phyloP scores from a whole-genome alignment of 2,113 vertebrate genomes.

The Telmatochromis sp. region DNA sequence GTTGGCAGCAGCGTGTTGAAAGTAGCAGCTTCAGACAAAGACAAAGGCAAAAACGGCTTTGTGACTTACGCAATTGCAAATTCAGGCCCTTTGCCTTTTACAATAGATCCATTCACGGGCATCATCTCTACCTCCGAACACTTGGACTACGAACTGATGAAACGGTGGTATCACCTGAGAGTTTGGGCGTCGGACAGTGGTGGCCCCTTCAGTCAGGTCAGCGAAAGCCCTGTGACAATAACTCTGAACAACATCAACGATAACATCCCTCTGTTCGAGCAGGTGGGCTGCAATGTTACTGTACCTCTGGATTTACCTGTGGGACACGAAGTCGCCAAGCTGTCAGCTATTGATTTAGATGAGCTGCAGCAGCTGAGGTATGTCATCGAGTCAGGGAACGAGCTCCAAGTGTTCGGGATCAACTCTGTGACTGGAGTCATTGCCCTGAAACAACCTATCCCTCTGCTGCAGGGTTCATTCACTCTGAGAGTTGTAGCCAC shows the following conservation, averaged over 20 bases:
- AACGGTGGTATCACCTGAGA: conserved; percentile 81
- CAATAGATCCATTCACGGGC: conserved; percentile 83
- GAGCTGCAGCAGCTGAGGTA: conserved; percentile 88
- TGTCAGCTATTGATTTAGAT: conserved; percentile 89
- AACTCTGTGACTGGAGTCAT: conserved; percentile 80
- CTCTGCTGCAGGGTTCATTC: conserved; percentile 62
- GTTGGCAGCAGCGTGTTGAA: conserved; percentile 82
- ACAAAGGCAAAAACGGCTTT: conserved; percentile 81
- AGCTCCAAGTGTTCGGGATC: conserved; percentile 79
- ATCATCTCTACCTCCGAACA: conserved; percentile 81
- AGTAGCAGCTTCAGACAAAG: conserved; percentile 78
- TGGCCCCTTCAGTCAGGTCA: conserved; percentile 83
- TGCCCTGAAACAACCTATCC: conserved; percentile 71
- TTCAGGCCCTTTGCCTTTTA: conserved; percentile 76
- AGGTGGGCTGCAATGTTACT: conserved; percentile 82
- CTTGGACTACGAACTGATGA: conserved; percentile 93
- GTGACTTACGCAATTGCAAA: conserved; percentile 82
- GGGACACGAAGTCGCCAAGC: conserved; percentile 67
- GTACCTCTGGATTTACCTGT: conserved; percentile 74
- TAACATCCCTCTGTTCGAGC: conserved; percentile 88
- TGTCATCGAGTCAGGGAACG: conserved; percentile 82
- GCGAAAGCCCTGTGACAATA: conserved; percentile 81
- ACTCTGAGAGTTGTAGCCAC: conserved; percentile 81
- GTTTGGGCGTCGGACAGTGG: conserved; percentile 93
- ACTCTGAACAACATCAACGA: conserved; percentile 90